Evolutionary conservation across 2,113 vertebrate genomes (phyloP).

Genomic region (Smithornis capensis): DNA sequence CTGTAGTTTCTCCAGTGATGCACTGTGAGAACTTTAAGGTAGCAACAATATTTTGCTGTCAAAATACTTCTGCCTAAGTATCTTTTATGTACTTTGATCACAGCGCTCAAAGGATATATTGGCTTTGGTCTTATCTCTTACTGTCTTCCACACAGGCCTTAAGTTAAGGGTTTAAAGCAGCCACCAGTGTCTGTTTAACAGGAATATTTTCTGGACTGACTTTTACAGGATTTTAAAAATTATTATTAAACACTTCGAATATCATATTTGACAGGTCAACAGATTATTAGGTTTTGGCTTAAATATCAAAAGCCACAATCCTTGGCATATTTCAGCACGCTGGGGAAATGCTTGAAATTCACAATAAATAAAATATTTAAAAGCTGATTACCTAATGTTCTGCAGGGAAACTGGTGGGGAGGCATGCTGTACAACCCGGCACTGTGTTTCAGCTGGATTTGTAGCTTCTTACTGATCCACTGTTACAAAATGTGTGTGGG

Average conservation of each 20-base stretch:
- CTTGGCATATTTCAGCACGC: background rate
- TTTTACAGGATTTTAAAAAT: slow-evolving; percentile 36
- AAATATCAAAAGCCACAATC: slow-evolving; percentile 32
- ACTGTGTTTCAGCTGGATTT: background rate
- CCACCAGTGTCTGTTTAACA: background rate
- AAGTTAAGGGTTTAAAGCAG: slow-evolving; percentile 22
- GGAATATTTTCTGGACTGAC: slow-evolving; percentile 1
- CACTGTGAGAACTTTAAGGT: background rate
- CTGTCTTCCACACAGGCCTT: background rate
- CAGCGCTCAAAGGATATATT: background rate
- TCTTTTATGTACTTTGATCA: slow-evolving; percentile 19
- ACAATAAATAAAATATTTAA: slow-evolving; percentile 59
- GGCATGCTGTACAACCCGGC: background rate
- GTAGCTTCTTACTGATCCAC: background rate
- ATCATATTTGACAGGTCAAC: slow-evolving; percentile 55
- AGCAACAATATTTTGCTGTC: background rate
- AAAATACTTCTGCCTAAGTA: background rate
- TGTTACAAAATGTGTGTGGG: background rate
- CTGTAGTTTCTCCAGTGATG: background rate
- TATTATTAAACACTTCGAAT: slow-evolving; percentile 28
- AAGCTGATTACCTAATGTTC: slow-evolving; percentile 33
- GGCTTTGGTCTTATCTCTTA: slow-evolving; percentile 32
- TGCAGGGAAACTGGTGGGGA: background rate
- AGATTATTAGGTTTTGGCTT: slow-evolving; percentile 30
- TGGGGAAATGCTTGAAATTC: slow-evolving; percentile 42